Evolutionary conservation across 53 echinoderm and acorn worm species (phyloP).

Genomic region (Antedon mediterranea): DNA sequence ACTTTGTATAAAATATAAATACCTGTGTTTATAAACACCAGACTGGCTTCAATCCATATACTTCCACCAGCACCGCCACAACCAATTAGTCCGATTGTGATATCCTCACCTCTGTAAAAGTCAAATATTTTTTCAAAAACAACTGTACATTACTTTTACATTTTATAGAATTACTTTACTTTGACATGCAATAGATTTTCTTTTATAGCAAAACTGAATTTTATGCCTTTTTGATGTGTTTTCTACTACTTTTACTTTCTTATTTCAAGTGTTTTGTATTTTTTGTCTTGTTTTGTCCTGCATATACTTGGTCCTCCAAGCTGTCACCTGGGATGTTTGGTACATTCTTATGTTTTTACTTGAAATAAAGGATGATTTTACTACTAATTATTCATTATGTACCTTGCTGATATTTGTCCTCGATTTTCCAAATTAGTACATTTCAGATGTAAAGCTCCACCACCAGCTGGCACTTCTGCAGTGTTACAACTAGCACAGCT

Average conservation of each 20-base stretch:
- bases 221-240: too few relatives aligned
- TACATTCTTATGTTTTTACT: neutral
- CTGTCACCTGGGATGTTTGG: neutral
- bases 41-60: conserved; percentile 40
- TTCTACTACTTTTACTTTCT: too few relatives aligned
- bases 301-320: too few relatives aligned
- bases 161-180: too few relatives aligned
- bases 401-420: conserved; percentile 68
- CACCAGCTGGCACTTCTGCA: conserved; percentile 45
- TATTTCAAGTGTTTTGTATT: too few relatives aligned
- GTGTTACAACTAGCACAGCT: conserved; percentile 24
- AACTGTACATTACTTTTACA: too few relatives aligned
- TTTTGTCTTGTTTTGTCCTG: too few relatives aligned
- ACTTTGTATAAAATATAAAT: too few relatives aligned
- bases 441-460: conserved; percentile 43
- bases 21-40: neutral
- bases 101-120: conserved; percentile 50
- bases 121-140: conserved; percentile 4
- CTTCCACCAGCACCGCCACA: conserved; percentile 74
- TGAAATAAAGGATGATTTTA: too few relatives aligned
- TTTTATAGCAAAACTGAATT: too few relatives aligned
- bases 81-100: conserved; percentile 7
- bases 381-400: neutral
- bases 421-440: conserved; percentile 23
- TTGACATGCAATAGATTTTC: too few relatives aligned